Percentiles rank a stretch among this genome's conserved stretches.
These are phyloP conservation scores for Belonocnema kinseyi DNA, from an alignment of 1,140 invertebrate species.

Conservation along the genomic window DNA sequence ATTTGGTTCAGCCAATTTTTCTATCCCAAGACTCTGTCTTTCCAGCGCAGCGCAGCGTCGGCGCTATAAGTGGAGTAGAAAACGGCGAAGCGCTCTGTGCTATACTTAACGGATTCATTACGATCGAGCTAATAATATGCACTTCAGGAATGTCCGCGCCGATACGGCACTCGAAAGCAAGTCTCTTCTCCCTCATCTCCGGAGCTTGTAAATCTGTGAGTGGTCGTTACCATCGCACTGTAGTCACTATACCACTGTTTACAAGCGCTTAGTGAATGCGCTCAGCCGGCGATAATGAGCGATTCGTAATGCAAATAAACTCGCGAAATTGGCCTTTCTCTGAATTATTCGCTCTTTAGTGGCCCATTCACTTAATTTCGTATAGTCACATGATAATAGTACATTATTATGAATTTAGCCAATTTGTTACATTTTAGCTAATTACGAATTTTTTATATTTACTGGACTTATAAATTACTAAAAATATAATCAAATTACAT, in stretches of 20 bases:
- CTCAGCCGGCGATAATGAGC: background rate
- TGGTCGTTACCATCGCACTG: background rate
- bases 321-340: background rate
- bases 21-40: too few species aligned
- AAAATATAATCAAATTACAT: too few species aligned
- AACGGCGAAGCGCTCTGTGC: slow-evolving; percentile 35
- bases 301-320: slow-evolving; percentile 24
- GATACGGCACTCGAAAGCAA: slow-evolving; percentile 32
- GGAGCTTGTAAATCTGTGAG: slow-evolving; percentile 7
- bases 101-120: slow-evolving; percentile 53
- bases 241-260: too few species aligned
- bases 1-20: too few species aligned
- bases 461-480: too few species aligned
- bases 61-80: slow-evolving; percentile 42
- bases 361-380: background rate
- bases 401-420: too few species aligned
- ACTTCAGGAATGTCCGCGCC: slow-evolving; percentile 43
- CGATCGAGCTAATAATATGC: slow-evolving; percentile 49
- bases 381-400: background rate
- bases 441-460: too few species aligned
- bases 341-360: slow-evolving; percentile 13
- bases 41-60: background rate
- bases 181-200: background rate
- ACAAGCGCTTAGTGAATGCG: background rate
- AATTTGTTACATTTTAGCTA: too few species aligned